Conservation (phyloP, 2,888 invertebrate genomes). For the Cynaeus angustus region DNA sequence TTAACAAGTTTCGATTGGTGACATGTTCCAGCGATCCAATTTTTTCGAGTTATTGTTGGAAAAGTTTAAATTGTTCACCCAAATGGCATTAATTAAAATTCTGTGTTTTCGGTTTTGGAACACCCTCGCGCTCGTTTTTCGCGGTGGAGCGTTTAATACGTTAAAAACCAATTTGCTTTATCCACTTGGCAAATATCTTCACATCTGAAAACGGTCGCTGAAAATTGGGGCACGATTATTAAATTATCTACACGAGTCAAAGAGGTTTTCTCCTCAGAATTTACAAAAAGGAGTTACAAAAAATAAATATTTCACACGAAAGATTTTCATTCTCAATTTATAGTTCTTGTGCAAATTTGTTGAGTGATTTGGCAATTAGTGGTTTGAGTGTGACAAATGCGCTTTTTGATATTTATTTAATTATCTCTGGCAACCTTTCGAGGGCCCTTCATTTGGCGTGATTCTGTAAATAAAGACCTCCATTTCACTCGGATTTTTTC, state of each 20-base stretch:
- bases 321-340: no score
- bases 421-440: no score
- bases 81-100: conserved; percentile 33
- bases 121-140: conserved; percentile 7
- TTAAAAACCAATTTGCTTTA: conserved; percentile 18
- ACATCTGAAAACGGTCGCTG: conserved; percentile 6
- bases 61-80: conserved; percentile 8
- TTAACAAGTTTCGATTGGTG: not conserved
- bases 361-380: no score
- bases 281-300: not conserved
- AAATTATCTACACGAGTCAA: not conserved
- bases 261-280: not conserved
- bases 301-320: no score
- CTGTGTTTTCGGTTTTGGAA: conserved; percentile 6
- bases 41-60: no score
- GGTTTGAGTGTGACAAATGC: no score
- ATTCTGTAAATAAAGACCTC: no score
- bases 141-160: not conserved
- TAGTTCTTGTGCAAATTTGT: no score
- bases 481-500: no score
- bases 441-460: not conserved
- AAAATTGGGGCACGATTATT: not conserved
- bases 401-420: no score
- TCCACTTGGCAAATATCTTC: conserved; percentile 1
- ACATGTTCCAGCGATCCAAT: not conserved